These are phyloP conservation scores for Chrysodeixis includens DNA, from an alignment of 2,888 invertebrate genomes.

Conservation along the genomic window DNA sequence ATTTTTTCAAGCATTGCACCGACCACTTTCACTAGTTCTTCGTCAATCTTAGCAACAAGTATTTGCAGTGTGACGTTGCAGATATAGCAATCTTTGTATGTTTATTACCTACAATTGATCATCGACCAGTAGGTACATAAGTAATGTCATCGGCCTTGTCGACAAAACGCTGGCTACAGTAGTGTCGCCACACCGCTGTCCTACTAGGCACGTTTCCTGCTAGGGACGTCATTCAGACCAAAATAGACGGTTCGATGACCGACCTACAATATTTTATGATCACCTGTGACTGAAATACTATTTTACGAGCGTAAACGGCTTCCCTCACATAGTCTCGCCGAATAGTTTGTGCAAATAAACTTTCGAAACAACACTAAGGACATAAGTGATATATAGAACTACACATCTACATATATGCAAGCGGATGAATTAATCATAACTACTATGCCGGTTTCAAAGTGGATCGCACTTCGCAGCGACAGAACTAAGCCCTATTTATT, in stretches of 20 bases:
- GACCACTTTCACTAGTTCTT: no score
- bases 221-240: slow-evolving; percentile 34
- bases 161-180: slow-evolving; percentile 35
- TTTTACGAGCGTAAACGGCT: slow-evolving; percentile 5
- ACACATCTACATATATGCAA: no score
- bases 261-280: slow-evolving; percentile 38
- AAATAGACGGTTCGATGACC: slow-evolving; percentile 55
- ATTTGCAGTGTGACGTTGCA: no score
- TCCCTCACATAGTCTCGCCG: neutral
- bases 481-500: neutral
- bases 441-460: neutral
- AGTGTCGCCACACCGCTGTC: slow-evolving; percentile 23
- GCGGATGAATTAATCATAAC: neutral
- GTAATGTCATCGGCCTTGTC: slow-evolving; percentile 20
- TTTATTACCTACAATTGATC: no score
- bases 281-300: slow-evolving; percentile 25
- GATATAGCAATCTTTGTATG: no score
- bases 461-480: neutral
- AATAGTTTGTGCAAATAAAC: neutral
- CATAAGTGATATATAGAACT: neutral
- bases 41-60: no score
- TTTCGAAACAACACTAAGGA: neutral
- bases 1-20: no score
- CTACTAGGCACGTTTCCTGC: slow-evolving; percentile 36
- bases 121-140: no score